Percentiles rank a stretch among this genome's conserved stretches.
phyloP scores from a whole-genome alignment of 2,888 invertebrate species.

The Drosophila siamana region DNA sequence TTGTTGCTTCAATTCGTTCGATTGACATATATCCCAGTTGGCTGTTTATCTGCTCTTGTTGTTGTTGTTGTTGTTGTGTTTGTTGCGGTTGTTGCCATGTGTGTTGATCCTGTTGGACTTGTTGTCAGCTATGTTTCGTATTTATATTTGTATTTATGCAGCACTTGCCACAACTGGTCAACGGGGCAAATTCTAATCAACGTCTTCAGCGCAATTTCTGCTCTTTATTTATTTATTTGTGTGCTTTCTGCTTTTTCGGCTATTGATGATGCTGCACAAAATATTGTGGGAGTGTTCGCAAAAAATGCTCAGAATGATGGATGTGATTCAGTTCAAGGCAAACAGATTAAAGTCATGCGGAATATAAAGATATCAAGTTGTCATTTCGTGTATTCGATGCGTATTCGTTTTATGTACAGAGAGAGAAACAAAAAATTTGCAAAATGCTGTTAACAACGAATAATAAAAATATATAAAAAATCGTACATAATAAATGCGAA shows the following conservation, averaged over 20 bases:
- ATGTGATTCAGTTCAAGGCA: conserved; percentile 30
- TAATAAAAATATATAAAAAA: too few species aligned
- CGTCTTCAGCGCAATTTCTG: conserved; percentile 24
- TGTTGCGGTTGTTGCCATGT: conserved; percentile 6
- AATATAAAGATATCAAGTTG: conserved; percentile 7
- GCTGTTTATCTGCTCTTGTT: conserved; percentile 36
- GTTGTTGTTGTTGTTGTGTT: conserved; percentile 4
- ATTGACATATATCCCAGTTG: conserved; percentile 69
- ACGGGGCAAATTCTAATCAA: conserved; percentile 45
- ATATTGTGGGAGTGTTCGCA: conserved; percentile 25
- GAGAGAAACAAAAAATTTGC: not conserved
- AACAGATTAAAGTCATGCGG: not conserved
- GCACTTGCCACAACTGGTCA: conserved; percentile 17
- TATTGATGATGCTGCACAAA: conserved; percentile 48
- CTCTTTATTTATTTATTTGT: conserved; percentile 14
- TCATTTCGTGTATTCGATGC: not conserved
- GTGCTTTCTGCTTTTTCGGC: too few species aligned
- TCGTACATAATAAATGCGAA: too few species aligned
- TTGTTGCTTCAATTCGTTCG: conserved; percentile 42
- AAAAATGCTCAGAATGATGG: conserved; percentile 13
- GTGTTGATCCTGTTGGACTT: conserved; percentile 20
- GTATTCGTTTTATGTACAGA: not conserved
- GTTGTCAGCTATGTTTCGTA: conserved; percentile 13
- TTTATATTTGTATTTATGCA: conserved; percentile 21
- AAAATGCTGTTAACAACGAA: too few species aligned